phyloP scores from a whole-genome alignment of 2,113 vertebrate species.

The Acrocephalus arundinaceus region DNA sequence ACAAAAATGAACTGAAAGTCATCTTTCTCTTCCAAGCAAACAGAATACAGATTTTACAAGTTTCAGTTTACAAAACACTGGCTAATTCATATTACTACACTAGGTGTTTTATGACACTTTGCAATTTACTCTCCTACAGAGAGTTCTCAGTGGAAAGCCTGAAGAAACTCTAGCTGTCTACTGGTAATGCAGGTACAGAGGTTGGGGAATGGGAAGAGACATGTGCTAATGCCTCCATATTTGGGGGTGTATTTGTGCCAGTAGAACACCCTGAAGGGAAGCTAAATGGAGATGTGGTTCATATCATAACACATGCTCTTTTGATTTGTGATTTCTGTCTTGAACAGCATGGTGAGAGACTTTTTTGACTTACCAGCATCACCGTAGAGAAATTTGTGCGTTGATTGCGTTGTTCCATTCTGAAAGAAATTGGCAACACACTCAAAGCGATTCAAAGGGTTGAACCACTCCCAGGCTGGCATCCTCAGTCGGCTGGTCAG shows the following conservation, averaged over 20 bases:
- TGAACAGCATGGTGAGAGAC: too few relatives aligned
- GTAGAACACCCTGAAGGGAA: neutral
- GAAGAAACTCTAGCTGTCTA: neutral
- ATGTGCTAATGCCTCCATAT: neutral
- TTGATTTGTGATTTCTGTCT: neutral
- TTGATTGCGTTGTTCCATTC: neutral
- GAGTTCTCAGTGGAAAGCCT: neutral
- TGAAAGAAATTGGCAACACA: slow-evolving; percentile 76
- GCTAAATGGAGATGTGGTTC: neutral
- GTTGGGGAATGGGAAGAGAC: neutral
- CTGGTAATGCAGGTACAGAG: neutral
- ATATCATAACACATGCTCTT: neutral
- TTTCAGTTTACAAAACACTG: neutral
- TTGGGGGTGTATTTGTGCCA: neutral
- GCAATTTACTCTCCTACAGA: neutral
- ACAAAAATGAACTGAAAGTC: neutral
- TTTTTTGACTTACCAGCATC: neutral
- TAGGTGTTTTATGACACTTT: neutral
- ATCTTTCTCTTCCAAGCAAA: neutral
- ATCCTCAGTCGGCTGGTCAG: slow-evolving; percentile 85
- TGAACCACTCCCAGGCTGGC: slow-evolving; percentile 59
- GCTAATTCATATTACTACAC: neutral
- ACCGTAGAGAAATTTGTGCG: accelerated
- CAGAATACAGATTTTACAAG: neutral
- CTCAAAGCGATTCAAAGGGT: slow-evolving; percentile 47